Evolutionary conservation across 2,113 vertebrate species (phyloP).

Genomic region (Festucalex cinctus): DNA sequence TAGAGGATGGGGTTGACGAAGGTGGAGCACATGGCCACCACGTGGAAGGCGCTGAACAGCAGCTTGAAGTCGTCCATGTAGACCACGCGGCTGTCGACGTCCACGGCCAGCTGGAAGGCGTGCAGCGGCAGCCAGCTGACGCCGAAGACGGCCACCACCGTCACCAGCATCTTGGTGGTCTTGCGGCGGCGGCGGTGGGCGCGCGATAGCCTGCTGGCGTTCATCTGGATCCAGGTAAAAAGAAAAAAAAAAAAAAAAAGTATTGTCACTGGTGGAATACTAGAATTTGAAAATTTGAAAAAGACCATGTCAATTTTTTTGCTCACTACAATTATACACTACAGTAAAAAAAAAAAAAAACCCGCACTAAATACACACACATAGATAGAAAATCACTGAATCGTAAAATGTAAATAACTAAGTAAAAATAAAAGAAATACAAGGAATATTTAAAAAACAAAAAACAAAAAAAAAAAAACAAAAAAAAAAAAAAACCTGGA

Average conservation of each 20-base stretch:
- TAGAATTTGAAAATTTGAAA: too few species aligned
- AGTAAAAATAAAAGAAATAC: too few species aligned
- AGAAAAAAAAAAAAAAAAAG: background rate
- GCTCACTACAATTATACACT: too few species aligned
- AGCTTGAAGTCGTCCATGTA: conserved; percentile 87
- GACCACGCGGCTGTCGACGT: conserved; percentile 82
- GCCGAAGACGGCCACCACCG: conserved; percentile 88
- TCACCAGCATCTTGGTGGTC: conserved; percentile 92
- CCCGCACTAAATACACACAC: too few species aligned
- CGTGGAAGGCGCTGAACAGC: conserved; percentile 88
- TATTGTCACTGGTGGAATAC: background rate
- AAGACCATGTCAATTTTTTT: too few species aligned
- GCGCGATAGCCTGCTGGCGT: conserved; percentile 74
- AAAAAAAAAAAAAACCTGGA: too few species aligned
- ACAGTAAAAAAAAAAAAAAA: too few species aligned
- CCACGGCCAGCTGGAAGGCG: conserved; percentile 87
- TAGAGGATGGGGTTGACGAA: conserved; percentile 93
- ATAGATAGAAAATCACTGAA: too few species aligned
- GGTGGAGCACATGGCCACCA: conserved; percentile 91
- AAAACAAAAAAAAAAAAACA: too few species aligned
- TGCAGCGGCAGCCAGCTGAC: conserved; percentile 92
- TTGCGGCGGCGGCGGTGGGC: conserved; percentile 79
- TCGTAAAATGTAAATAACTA: too few species aligned
- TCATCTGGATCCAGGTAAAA: conserved; percentile 81
- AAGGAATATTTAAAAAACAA: too few species aligned